A percentile compares a stretch with the other conserved stretches of the same genome.
Conservation (phyloP, 2,797 vertebrate species). For the Darevskia nairensis region DNA sequence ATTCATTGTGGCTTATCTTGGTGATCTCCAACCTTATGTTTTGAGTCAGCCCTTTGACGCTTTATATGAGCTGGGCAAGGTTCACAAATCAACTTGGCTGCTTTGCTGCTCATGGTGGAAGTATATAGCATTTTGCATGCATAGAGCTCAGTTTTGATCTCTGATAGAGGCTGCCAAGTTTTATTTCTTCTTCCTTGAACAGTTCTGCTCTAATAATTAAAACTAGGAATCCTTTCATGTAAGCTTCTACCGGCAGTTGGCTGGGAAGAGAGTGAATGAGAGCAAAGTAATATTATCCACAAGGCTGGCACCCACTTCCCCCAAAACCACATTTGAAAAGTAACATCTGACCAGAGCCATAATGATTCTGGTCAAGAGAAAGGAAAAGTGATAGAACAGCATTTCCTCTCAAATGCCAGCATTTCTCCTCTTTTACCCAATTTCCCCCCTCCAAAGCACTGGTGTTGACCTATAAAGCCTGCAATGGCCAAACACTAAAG, state of each 20-base stretch:
- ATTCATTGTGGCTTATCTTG: conserved; percentile 22
- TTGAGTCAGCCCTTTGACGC: neutral
- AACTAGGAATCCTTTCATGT: neutral
- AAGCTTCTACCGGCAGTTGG: too few relatives aligned
- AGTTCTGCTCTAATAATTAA: conserved; percentile 10
- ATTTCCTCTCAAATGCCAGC: neutral
- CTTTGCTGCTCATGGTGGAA: neutral
- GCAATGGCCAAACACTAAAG: neutral
- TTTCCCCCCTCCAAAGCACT: neutral
- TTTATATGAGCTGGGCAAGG: conserved; percentile 26
- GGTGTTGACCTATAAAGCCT: neutral
- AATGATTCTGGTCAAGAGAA: neutral
- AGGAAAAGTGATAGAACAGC: neutral
- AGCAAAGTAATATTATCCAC: neutral
- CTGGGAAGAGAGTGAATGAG: neutral
- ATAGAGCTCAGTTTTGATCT: conserved; percentile 1
- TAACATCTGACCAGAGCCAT: neutral
- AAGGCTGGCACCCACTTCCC: neutral
- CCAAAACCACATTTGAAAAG: neutral
- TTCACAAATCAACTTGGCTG: conserved; percentile 16
- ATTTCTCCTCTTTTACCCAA: neutral
- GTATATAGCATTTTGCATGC: conserved; percentile 35
- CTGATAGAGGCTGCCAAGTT: neutral
- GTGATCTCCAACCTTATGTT: conserved; percentile 18
- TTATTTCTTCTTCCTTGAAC: conserved; percentile 2